Conservation (phyloP, 2,797 vertebrate species). For the Falco novaeseelandiae region DNA sequence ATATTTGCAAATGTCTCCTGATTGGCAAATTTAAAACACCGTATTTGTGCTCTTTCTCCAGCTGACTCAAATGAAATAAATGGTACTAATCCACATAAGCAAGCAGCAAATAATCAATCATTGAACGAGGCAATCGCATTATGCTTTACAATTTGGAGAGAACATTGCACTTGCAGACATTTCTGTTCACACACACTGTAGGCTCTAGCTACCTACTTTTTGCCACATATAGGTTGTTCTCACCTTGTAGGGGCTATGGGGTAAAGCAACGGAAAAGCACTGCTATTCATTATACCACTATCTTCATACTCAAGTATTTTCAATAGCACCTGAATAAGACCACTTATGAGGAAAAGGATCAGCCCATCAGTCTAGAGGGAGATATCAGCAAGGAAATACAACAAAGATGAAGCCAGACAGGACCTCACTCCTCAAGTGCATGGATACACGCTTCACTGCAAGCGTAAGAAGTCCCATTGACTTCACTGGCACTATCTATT, state of each 20-base stretch:
- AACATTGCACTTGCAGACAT: constrained; percentile 24
- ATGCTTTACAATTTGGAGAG: constrained; percentile 36
- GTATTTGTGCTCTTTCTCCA: background rate
- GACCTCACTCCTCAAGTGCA: background rate
- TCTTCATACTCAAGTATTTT: background rate
- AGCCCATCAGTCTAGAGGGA: background rate
- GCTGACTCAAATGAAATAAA: background rate
- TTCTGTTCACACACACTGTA: background rate
- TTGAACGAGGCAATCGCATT: background rate
- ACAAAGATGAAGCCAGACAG: background rate
- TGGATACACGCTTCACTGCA: background rate
- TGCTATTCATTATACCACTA: background rate
- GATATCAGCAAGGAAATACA: background rate
- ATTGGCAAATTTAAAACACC: background rate
- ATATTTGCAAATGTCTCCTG: background rate
- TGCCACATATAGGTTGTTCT: background rate
- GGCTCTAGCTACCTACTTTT: background rate
- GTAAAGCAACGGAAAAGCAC: background rate
- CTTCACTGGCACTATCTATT: background rate
- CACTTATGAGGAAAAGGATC: background rate
- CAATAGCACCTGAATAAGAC: background rate
- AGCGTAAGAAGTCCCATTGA: background rate
- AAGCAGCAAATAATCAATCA: background rate
- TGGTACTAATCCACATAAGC: background rate
- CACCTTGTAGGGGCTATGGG: background rate